Base-by-base conservation (phyloP, 1,140 invertebrate genomes). In the Drosophila nannoptera region DNA sequence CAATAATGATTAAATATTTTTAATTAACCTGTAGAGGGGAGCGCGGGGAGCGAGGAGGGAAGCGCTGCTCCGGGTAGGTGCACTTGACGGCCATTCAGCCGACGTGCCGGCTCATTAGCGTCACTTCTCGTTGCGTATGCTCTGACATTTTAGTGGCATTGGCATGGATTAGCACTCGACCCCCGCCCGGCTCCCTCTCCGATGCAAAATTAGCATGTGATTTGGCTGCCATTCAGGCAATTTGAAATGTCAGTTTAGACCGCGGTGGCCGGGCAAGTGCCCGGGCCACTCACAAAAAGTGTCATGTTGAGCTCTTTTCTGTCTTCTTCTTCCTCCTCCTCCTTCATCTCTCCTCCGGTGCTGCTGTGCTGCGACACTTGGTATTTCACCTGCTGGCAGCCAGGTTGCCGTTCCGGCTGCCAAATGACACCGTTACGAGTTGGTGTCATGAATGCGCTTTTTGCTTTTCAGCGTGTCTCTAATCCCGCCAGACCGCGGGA, bases 1-100 rank as follows among this genome's bases (percentile, higher is more conserved):
- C 80, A 84, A 83, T 84, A 84, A 83, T 78, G 76, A 78, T 84
- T 78, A 76, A 65, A 67, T 60, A 77, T 59, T 83, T 84, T 77
- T 83, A 83, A 83, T 83, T 76, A 73, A 45, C 31, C 5, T 9
- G 54, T 40, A 32, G 43, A 9, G 16, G 43, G 59, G 11, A n/a
- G 3, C 42, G 45, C 16, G n/a, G 7, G 7, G n/a, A n/a, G 7
- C 3, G 7, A 33, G 29, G 35, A 32, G 36, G 14, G 11, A 2
- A 6, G 1, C 2, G 36, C 1, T 7, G 36, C 2, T 22, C 7
- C 4, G 33, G 12, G 4, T 5, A 16, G 22, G 22, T 5, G 2
- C 33, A 48, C 33, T 60, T 16, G 9, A 29, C 56, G 36, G 32
- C 33, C 43, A 40, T 16, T 16, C 38, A n/a, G 54, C 11, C 42